phyloP scores from a whole-genome alignment of 2,888 invertebrate genomes.

The Parnassius apollo region DNA sequence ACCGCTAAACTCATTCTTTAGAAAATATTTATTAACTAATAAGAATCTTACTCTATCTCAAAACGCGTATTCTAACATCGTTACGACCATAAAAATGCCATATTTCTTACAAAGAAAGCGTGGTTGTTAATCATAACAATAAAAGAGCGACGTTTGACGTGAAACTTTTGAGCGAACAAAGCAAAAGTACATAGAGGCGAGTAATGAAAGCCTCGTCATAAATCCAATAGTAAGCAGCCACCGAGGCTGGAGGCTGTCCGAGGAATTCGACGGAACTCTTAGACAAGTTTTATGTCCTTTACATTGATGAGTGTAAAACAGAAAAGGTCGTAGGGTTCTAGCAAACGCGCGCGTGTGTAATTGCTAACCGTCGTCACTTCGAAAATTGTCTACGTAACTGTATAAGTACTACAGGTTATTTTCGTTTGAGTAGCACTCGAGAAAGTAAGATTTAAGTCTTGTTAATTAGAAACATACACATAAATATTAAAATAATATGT shows the following conservation, averaged over 20 bases:
- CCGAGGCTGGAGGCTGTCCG: constrained; percentile 40
- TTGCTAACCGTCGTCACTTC: constrained; percentile 33
- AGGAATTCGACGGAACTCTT: constrained; percentile 58
- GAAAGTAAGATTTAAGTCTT: neutral
- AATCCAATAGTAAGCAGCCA: constrained; percentile 57
- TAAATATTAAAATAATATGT: too few relatives aligned
- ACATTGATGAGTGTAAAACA: constrained; percentile 64
- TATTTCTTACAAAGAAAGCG: constrained; percentile 28
- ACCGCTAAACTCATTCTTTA: constrained; percentile 19
- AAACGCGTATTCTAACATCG: constrained; percentile 15
- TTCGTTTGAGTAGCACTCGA: neutral
- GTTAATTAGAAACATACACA: too few relatives aligned
- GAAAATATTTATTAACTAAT: constrained; percentile 26
- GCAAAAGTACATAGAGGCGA: constrained; percentile 42
- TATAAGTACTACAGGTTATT: constrained; percentile 15
- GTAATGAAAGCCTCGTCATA: constrained; percentile 59
- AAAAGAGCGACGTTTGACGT: constrained; percentile 39
- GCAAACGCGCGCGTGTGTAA: constrained; percentile 25
- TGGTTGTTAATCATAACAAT: constrained; percentile 40
- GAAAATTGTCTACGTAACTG: constrained; percentile 27
- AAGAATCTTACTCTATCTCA: constrained; percentile 13
- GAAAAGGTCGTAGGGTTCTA: constrained; percentile 45
- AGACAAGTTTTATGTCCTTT: constrained; percentile 64
- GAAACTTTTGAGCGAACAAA: constrained; percentile 42
- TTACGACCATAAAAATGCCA: constrained; percentile 22